phyloP scores from a whole-genome alignment of 2,797 vertebrate genomes.

The Bradypodion pumilum region DNA sequence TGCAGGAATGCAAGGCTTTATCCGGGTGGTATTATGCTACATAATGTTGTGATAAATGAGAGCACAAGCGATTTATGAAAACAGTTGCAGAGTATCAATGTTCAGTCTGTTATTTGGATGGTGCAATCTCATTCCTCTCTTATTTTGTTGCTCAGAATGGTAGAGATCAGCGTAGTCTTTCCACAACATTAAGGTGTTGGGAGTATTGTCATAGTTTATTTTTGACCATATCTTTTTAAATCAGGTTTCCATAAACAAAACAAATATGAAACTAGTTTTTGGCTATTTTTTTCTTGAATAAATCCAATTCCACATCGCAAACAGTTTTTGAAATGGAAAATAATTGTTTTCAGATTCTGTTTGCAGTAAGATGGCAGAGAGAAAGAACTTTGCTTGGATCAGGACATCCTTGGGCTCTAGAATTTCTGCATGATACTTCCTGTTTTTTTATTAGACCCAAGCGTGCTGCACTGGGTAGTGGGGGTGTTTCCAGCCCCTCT shows the following conservation, averaged over 20 bases:
- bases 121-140: background rate
- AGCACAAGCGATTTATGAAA: background rate
- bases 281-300: constrained; percentile 5
- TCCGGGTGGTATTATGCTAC: background rate
- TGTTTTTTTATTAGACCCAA: background rate
- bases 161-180: background rate
- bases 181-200: background rate
- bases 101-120: background rate
- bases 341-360: background rate
- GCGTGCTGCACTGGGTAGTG: background rate
- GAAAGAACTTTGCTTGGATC: constrained; percentile 3
- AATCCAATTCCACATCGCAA: background rate
- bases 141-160: background rate
- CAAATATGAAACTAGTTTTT: background rate
- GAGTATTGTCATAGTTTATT: background rate
- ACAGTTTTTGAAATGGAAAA: constrained; percentile 2
- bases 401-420: background rate
- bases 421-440: background rate
- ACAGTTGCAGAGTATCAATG: background rate
- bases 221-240: background rate
- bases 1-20: background rate
- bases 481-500: background rate
- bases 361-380: background rate
- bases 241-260: background rate
- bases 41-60: background rate